These are phyloP conservation scores for Eupsilia transversa DNA, from an alignment of 2,888 invertebrate genomes.

Conservation along the genomic window DNA sequence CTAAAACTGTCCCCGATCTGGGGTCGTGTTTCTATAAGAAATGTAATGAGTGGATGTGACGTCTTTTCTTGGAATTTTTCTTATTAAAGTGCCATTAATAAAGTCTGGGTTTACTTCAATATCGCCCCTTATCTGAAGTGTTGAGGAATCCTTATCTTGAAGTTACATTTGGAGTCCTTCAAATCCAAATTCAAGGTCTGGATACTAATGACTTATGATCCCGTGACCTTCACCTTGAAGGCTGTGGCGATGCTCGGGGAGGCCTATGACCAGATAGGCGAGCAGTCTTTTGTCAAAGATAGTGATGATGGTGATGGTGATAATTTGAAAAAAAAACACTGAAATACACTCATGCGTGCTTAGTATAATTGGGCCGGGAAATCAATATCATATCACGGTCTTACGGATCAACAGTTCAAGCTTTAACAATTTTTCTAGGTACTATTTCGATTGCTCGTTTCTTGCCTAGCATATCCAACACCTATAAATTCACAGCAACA, in stretches of 20 bases:
- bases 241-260: neutral
- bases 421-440: neutral
- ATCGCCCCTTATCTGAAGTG: neutral
- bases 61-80: conserved; percentile 8
- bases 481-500: neutral
- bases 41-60: conserved; percentile 46
- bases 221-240: neutral
- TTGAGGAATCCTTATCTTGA: neutral
- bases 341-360: too few relatives aligned
- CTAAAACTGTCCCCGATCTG: conserved; percentile 77
- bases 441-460: neutral
- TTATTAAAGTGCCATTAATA: conserved; percentile 13
- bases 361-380: too few relatives aligned
- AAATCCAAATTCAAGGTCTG: neutral
- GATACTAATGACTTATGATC: neutral
- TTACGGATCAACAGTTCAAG: too few relatives aligned
- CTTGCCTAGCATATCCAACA: neutral
- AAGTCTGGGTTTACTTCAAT: neutral
- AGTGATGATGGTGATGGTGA: neutral
- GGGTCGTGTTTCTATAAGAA: conserved; percentile 50
- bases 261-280: neutral
- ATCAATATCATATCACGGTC: too few relatives aligned
- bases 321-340: too few relatives aligned
- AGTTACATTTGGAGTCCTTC: neutral
- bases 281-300: neutral